Base-by-base conservation (phyloP, 1,140 invertebrate species). In the Drosophila mauritiana region DNA sequence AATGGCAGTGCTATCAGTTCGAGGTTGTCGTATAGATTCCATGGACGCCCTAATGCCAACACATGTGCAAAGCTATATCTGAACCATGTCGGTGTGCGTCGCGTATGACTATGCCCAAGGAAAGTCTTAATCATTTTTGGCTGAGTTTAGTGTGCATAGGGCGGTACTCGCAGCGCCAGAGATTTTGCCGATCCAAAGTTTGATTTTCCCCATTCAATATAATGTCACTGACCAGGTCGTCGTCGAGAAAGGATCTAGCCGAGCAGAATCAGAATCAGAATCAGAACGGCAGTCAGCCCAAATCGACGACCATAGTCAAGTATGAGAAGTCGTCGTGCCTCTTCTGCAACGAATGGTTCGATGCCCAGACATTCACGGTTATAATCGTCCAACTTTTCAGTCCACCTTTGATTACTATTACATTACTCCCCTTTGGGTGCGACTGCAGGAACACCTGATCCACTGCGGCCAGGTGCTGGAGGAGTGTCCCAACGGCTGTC, bases 381-480 rank as follows among this genome's bases (percentile, higher is more conserved):
- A 51, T 51, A 51, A 31, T 34, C 48, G 48, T 27, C 48, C 27
- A 59, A 68, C 56, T 53, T 25, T 8, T 7, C 17, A 27, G 15
- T 45, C 0, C 0, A 12, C 15, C 7, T 15, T 34, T 55, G 40
- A 10, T n/a, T 7, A 13, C 12, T 8, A n/a, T 39, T 39, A 43
- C 6, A 49, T 34, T 39, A 37, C 39, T 37, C 11, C 10, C 22
- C 31, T 43, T 5, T 51, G 48, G 3, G 2, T 17, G 51, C 12
- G 15, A 13, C 10, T 22, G 0, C 77, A 95, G 93, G 94, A 94
- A 52, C 95, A 96, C 54, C 76, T 95, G 37, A 94, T 94, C 42
- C 93, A 94, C 57, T 96, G 95, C 65, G 94, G 94, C 8, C 94
- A 94, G 49, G 95, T 96, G 3, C 72, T 96, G 45, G 94, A 95